These are phyloP conservation scores for Syndactyla subalaris DNA, from an alignment of 2,797 vertebrate species.

Conservation along the genomic window DNA sequence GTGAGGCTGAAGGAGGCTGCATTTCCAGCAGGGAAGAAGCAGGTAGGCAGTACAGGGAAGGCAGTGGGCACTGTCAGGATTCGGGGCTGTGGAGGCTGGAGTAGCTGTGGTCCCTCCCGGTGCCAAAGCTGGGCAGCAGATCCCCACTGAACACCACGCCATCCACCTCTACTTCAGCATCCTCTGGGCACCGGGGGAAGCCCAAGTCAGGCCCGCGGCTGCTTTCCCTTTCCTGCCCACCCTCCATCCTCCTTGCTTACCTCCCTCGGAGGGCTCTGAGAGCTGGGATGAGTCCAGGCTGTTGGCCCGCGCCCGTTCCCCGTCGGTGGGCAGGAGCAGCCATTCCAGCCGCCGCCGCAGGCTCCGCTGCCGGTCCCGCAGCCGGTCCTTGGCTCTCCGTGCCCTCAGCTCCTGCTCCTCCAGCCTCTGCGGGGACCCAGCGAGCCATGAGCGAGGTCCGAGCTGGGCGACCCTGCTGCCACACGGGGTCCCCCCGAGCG, in stretches of 20 bases:
- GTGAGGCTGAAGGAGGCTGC: fast-evolving
- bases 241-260: slow-evolving; percentile 62
- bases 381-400: slow-evolving; percentile 82
- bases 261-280: slow-evolving; percentile 91
- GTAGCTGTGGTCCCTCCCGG: slow-evolving; percentile 89
- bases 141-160: slow-evolving; percentile 83
- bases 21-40: background rate
- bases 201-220: fast-evolving
- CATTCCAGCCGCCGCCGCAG: slow-evolving; percentile 83
- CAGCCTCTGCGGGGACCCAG: slow-evolving; percentile 80
- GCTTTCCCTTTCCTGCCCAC: background rate
- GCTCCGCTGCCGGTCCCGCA: slow-evolving; percentile 86
- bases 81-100: slow-evolving; percentile 77
- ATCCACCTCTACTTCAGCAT: slow-evolving; percentile 91
- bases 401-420: slow-evolving; percentile 90
- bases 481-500: fast-evolving
- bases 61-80: slow-evolving; percentile 75
- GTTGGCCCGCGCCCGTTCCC: slow-evolving; percentile 85
- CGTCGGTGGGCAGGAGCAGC: slow-evolving; percentile 72
- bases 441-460: fast-evolving
- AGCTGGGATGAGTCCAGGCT: slow-evolving; percentile 88
- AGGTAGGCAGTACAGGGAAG: background rate
- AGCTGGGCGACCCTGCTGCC: background rate
- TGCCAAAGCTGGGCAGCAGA: slow-evolving; percentile 75
- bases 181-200: slow-evolving; percentile 79